Evolutionary conservation across 1,140 invertebrate genomes (phyloP).

Genomic region (Polypedilum vanderplanki): DNA sequence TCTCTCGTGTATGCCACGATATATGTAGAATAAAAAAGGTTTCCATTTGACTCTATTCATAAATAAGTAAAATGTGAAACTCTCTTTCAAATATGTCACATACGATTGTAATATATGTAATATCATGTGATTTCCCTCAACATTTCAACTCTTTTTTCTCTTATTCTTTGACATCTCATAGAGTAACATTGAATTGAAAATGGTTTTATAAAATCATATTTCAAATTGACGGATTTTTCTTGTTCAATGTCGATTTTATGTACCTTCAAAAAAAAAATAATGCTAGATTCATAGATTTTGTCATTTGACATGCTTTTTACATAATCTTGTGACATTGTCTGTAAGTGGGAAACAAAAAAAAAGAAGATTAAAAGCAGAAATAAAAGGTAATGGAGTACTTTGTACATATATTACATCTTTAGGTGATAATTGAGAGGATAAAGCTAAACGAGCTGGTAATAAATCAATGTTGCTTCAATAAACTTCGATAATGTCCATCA

Average conservation of each 20-base stretch:
- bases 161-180: neutral
- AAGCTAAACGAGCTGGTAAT: too few species aligned
- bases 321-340: neutral
- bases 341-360: too few species aligned
- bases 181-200: neutral
- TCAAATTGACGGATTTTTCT: neutral
- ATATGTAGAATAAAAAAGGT: neutral
- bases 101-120: conserved; percentile 14
- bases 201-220: conserved; percentile 20
- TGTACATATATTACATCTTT: too few species aligned
- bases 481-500: too few species aligned
- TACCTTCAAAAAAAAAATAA: neutral
- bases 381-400: too few species aligned
- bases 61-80: conserved; percentile 6
- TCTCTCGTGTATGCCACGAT: neutral
- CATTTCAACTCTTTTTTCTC: neutral
- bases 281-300: neutral
- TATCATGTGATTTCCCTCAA: neutral
- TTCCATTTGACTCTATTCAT: neutral
- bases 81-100: conserved; percentile 10
- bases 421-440: too few species aligned
- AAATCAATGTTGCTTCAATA: too few species aligned
- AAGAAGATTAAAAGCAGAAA: too few species aligned
- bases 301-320: conserved; percentile 21
- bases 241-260: neutral